Base-by-base conservation (phyloP, 2,797 vertebrate species). In the Capromys pilorides region DNA sequence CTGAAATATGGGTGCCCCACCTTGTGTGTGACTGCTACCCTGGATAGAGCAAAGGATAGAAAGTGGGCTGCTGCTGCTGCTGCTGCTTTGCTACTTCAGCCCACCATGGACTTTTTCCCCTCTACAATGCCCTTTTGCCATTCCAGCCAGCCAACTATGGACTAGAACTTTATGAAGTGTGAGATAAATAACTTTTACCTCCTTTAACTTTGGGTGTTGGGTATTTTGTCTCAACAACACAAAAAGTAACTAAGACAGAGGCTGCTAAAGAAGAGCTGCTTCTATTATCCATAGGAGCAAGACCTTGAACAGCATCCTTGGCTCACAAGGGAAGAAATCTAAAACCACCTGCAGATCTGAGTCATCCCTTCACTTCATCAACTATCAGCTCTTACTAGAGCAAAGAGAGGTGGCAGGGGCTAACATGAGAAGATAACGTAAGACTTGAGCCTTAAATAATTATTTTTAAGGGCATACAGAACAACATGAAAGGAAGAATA, bases 401-500 rank as follows among this genome's bases (percentile, higher is more conserved):
- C 61, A 90, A 85, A 86, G 4, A 31, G 8, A 75, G 21, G 19
- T 22, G 12, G 62, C n/a, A 13, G 61, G 64, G 21, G n/a, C 64
- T 69, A 86, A 79, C 10, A 51, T 22, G 26, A 64, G 51, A 86
- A 69, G 36, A 21, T 11, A 73, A 54, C 26, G 0, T 45, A 88
- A 86, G 12, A 90, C 82, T 39, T 49, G 67, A 78, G 82, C 41
- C n/a, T 90, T 75, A 87, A 87, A 80, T 75, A 49, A 9, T 31
- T 31, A 78, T 61, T 89, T 66, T 88, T n/a, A 78, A 94, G 59
- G 33, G 36, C 67, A 36, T n/a, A 67, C 93, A 91, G 28, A 81
- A 73, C 16, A 91, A 84, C 84, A 31, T 71, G n/a, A 93, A 89
- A 88, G 69, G 77, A n/a, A 84, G 86, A 91, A 31, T 26, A 86